These are phyloP conservation scores for Parapristionchus giblindavisi DNA, from an alignment of 2,888 invertebrate genomes.

Conservation along the genomic window DNA sequence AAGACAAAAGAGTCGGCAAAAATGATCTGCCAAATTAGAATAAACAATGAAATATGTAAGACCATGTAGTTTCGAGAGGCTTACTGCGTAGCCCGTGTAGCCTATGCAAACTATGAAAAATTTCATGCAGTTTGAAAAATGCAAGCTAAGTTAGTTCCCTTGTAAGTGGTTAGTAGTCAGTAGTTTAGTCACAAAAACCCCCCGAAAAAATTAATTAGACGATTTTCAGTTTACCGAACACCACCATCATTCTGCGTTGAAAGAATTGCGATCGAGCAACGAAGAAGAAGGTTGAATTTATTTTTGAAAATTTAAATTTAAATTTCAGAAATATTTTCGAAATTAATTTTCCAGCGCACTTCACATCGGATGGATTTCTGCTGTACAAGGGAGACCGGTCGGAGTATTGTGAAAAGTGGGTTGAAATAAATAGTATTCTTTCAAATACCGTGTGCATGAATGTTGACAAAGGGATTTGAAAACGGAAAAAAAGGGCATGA, in stretches of 20 bases:
- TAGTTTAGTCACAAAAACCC: too few species aligned
- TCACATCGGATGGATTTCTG: neutral
- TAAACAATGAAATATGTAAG: too few species aligned
- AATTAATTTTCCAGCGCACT: neutral
- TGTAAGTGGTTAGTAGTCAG: too few species aligned
- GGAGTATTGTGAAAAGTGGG: constrained; percentile 3
- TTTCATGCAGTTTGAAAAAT: too few species aligned
- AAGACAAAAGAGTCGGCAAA: too few species aligned
- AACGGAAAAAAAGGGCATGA: too few species aligned
- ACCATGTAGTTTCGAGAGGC: too few species aligned
- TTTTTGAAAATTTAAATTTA: neutral
- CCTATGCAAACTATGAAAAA: too few species aligned
- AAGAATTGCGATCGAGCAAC: constrained; percentile 16
- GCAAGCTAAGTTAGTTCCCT: too few species aligned
- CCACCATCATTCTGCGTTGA: neutral
- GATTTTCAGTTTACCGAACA: constrained; percentile 2
- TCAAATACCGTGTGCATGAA: neutral
- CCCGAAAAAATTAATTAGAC: too few species aligned
- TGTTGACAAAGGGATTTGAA: neutral
- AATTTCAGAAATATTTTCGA: neutral
- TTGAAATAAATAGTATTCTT: neutral
- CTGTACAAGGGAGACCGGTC: neutral
- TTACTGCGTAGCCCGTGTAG: too few species aligned
- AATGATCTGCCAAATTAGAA: too few species aligned
- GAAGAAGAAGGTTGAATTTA: constrained; percentile 9